A percentile compares a stretch with the other conserved stretches of the same genome.
These are phyloP conservation scores for sheep (Ovis aries) DNA, from an alignment of 2,113 vertebrate species.

Conservation along the genomic window ARS-UI_Ramb_v3.0 NC_056069.1:55589001-55589500, in stretches of 20 bases:
- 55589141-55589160: neutral
- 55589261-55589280: neutral
- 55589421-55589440: neutral
- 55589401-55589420: neutral
- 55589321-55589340: neutral
- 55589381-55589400: neutral
- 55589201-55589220: neutral
- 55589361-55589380: neutral
- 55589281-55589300: neutral
- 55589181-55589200: neutral
- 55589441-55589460: neutral
- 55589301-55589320: neutral
- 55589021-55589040: too few relatives aligned
- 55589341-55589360: neutral
- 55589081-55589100: too few relatives aligned
- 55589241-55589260: neutral
- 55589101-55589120: too few relatives aligned
- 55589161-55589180: neutral
- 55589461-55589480: neutral
- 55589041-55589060: too few relatives aligned
- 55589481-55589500: neutral
- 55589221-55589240: neutral
- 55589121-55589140: too few relatives aligned
- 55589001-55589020: too few relatives aligned
- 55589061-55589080: too few relatives aligned